Conservation (phyloP, 2,888 invertebrate genomes). For the Elegia similella region DNA sequence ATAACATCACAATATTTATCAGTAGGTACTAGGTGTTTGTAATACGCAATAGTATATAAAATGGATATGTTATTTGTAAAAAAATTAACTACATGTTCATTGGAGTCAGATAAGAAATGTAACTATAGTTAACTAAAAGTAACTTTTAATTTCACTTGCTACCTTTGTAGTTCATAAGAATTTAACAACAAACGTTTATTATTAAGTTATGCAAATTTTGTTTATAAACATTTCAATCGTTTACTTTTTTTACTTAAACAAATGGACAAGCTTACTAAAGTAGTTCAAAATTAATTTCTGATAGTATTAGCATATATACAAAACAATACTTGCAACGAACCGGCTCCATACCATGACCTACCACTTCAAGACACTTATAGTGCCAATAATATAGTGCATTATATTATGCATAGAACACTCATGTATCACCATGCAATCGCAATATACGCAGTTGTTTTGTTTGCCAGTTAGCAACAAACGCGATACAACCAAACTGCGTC, state of each 20-base stretch:
- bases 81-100: no score
- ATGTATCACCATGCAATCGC: slow-evolving; percentile 34
- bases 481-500: slow-evolving; percentile 67
- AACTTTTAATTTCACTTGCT: no score
- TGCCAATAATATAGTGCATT: neutral
- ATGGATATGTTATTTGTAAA: no score
- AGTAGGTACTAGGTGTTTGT: no score
- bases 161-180: no score
- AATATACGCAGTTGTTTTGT: slow-evolving; percentile 64
- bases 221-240: neutral
- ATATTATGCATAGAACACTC: neutral
- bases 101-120: no score
- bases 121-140: no score
- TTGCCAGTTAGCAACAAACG: slow-evolving; percentile 71
- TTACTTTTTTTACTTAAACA: neutral
- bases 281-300: neutral
- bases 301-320: neutral
- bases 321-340: neutral
- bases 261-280: neutral
- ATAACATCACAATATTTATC: no score
- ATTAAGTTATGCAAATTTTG: neutral
- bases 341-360: slow-evolving; percentile 11
- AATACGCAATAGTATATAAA: no score
- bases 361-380: slow-evolving; percentile 4
- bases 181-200: no score